Percentiles rank a stretch among this genome's conserved stretches.
phyloP scores from a whole-genome alignment of 2,113 vertebrate genomes.

The Anoura caudifer region DNA sequence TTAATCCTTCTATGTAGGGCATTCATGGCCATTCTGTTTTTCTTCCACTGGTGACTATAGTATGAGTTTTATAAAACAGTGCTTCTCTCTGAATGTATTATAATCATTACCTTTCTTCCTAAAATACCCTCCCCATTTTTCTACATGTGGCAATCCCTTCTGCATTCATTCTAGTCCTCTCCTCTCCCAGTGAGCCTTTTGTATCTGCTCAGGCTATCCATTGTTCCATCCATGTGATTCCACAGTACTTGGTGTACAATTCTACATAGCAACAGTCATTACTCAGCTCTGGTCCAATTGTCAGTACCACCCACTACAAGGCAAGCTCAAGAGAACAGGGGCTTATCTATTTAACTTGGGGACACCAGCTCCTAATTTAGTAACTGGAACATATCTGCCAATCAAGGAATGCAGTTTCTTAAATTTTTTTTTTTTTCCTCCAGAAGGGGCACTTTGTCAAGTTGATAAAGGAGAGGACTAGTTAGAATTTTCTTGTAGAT shows the following conservation, averaged over 20 bases:
- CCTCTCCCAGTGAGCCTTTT: not conserved
- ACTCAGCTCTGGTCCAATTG: not conserved
- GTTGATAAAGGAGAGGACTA: not conserved
- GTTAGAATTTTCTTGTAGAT: not conserved
- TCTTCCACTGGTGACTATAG: no score
- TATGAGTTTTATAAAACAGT: not conserved
- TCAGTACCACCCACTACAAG: not conserved
- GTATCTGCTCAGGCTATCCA: not conserved
- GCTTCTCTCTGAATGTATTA: not conserved
- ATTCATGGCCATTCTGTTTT: not conserved
- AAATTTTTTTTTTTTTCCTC: not conserved
- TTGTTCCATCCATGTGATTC: no score
- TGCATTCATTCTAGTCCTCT: not conserved
- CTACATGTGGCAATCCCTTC: not conserved
- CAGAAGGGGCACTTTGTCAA: not conserved
- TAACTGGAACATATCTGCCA: not conserved
- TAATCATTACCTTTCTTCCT: not conserved
- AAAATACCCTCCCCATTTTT: not conserved
- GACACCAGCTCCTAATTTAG: not conserved
- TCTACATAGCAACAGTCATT: no score
- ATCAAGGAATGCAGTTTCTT: not conserved
- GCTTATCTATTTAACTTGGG: not conserved
- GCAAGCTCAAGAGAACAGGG: not conserved
- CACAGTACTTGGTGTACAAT: no score
- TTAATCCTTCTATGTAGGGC: not conserved